Base-by-base conservation (phyloP, 2,888 invertebrate genomes). In the Lordiphosa andalusiaca region DNA sequence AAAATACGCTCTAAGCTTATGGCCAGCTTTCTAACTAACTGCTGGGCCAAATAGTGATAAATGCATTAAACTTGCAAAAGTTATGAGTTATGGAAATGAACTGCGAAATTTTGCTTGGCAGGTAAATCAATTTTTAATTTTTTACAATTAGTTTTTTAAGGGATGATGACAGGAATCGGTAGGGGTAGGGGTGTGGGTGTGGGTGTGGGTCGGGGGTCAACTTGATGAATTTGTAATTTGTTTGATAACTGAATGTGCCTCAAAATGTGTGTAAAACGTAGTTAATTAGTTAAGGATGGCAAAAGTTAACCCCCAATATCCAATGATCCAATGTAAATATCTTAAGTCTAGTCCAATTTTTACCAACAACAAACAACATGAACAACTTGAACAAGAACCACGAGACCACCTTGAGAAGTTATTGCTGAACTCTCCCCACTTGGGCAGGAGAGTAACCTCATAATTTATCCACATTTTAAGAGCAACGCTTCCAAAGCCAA, bases 1-100 rank as follows among this genome's bases (percentile, higher is more conserved):
- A 89, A 74, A 87, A 89, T 46, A 88, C 89, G 60, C 88, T 89
- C 71, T 89, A 88, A 88, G 70, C 33, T 42, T 47, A 39, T 16
- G 55, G 62, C 63, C 49, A 37, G 12, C n/a, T 33, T 30, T 41
- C 62, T 33, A 39, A 48, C 10, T 35, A 35, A 2, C 50, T 47
- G 47, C 50, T 47, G 47, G 50, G 52, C 57, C 53, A 58, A 59
- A 61, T 63, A 59, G 78, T 80, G 84, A 80, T 84, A 84, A 82
- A 78, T 81, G 80, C 69, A 77, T 69, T 50, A 71, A 68, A 66
- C 57, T 70, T 63, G 71, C 60, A 58, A 57, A 52, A 71, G 74
- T 55, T 64, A 44, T 41, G 41, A 51, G 51, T 6, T 6, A 38
- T 40, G 35, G 37, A 47, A 19, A 42, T 21, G 33, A 50, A 23